Evolutionary conservation across 2,888 invertebrate species (phyloP), one percentile per base, ranked within the genome.

Genomic region (Chloroclystis v-ata): DNA sequence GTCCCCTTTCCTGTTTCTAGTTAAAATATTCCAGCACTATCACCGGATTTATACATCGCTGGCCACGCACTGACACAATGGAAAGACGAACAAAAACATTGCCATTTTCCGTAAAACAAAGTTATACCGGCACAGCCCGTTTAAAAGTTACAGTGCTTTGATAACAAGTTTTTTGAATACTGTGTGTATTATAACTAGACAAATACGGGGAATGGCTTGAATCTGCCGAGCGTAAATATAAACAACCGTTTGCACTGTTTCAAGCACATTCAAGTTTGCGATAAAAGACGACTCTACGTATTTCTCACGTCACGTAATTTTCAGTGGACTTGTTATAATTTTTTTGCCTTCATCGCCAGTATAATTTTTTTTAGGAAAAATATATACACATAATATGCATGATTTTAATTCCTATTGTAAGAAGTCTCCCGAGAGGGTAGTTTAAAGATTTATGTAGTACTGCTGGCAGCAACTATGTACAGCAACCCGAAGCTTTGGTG

Each of bases 31-130:
- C 71, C 69, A 56, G 56, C 69, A 65, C 67, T 79, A 82, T 83
- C 82, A 69, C 76, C 72, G 84, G 82, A 83, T 79, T 79, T 70
- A 78, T 76, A 81, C 83, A 76, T 75, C 72, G 75, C 72, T 79
- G 82, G 64, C 62, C 67, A 66, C 67, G 73, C 74, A 63, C 72
- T 65, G 68, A 66, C 72, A 78, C 78, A 81, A 77, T 81, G 76
- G 75, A 69, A 66, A 77, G 73, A 81, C 76, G 78, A 79, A 82
- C 69, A 82, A 80, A 82, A 79, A 76, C 74, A 75, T 61, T 63
- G 69, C 68, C 62, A 67, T 75, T 78, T 68, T 57, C 67, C 52
- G 53, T 53, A 55, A 67, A 70, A 67, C 61, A 60, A 54, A 53
- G 59, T 57, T 48, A 55, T 59, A 62, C 53, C 56, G 61, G 54